A percentile compares a stretch with the other conserved stretches of the same genome.
These are phyloP conservation scores for Sebastes diploproa DNA, from an alignment of 2,797 vertebrate species.

Conservation along the genomic window DNA sequence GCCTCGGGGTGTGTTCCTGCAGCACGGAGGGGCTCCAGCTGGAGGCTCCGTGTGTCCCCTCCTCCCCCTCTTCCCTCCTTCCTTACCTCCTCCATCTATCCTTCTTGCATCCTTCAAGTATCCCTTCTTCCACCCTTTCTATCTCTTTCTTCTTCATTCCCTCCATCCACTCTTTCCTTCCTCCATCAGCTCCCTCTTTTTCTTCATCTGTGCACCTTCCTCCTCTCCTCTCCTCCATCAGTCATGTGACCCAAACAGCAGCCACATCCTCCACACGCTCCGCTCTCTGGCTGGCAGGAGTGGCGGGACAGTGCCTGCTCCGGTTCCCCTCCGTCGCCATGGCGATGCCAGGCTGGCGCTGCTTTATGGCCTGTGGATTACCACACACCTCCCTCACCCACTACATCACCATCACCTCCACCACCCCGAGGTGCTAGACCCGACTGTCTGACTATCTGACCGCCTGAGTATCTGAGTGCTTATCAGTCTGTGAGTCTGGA, in stretches of 20 bases:
- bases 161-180: not conserved
- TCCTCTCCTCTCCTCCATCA: not conserved
- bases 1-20: conserved; percentile 54
- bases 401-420: not conserved
- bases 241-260: not conserved
- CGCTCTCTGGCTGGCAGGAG: conserved; percentile 27
- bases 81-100: not conserved
- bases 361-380: conserved; percentile 55
- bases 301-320: conserved; percentile 41
- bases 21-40: conserved; percentile 65
- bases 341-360: conserved; percentile 47
- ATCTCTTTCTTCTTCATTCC: not conserved
- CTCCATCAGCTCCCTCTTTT: not conserved
- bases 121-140: not conserved
- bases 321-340: conserved; percentile 56
- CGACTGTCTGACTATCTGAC: not conserved
- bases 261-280: not conserved
- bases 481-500: not conserved
- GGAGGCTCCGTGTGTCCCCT: conserved; percentile 40
- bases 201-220: not conserved
- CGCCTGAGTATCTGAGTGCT: not conserved
- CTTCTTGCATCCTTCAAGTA: not conserved
- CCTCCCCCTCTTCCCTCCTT: not conserved
- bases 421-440: not conserved
- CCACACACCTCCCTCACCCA: conserved; percentile 7